These are phyloP conservation scores for Hydroisotoma schaefferi DNA, from an alignment of 2,888 invertebrate species.

Conservation along the genomic window DNA sequence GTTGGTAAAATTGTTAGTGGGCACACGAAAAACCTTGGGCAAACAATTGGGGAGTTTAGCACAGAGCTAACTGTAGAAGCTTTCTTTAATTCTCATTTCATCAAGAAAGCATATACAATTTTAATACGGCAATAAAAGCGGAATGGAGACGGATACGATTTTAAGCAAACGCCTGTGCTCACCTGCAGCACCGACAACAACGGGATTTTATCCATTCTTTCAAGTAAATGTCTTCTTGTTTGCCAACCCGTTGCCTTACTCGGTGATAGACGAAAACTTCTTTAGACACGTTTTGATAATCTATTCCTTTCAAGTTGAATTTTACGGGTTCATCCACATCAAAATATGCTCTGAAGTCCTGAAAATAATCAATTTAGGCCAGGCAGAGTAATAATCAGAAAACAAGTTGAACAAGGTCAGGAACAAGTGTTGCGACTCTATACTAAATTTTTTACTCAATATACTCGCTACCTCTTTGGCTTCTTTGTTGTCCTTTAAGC, in stretches of 20 bases:
- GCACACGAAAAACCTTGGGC: constrained; percentile 3
- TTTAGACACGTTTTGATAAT: not conserved
- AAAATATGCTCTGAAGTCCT: not conserved
- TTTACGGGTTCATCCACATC: not conserved
- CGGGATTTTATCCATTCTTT: not conserved
- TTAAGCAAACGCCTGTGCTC: not conserved
- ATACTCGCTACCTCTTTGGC: not conserved
- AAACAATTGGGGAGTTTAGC: no score
- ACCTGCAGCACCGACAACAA: not conserved
- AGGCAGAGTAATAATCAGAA: not conserved
- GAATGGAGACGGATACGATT: no score
- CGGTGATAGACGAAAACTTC: constrained; percentile 2
- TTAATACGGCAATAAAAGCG: no score
- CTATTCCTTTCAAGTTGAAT: not conserved
- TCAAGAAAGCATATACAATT: no score
- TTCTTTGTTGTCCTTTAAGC: not conserved
- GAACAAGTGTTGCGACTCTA: not conserved
- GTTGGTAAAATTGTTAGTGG: constrained; percentile 10
- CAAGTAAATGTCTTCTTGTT: not conserved
- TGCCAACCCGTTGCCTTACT: not conserved
- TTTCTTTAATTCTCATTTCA: no score
- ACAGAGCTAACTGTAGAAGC: no score
- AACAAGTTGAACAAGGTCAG: not conserved
- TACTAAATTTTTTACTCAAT: no score
- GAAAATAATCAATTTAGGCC: not conserved